Percentiles rank a stretch among this genome's conserved stretches.
phyloP scores from a whole-genome alignment of 2,888 invertebrate genomes.

The Hetaerina titia region DNA sequence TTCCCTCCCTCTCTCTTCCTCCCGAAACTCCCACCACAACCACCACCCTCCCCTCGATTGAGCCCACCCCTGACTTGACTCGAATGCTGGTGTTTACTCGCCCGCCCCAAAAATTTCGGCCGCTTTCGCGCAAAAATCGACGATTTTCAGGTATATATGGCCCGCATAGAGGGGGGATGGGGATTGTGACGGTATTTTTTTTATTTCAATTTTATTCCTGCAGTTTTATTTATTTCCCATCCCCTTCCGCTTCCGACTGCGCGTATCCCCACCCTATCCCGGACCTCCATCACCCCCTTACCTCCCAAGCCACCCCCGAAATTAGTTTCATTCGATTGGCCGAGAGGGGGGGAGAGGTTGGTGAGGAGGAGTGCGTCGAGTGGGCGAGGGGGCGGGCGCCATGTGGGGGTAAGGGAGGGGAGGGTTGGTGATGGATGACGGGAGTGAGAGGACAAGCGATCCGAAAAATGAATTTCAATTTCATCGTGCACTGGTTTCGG shows the following conservation, averaged over 20 bases:
- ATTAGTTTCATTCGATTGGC: slow-evolving; percentile 47
- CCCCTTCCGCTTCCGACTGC: not conserved
- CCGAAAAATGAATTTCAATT: slow-evolving; percentile 42
- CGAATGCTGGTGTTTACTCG: not conserved
- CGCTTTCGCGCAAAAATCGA: not conserved
- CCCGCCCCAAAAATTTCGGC: not conserved
- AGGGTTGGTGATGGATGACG: not conserved
- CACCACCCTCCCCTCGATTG: not conserved
- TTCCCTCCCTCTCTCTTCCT: not conserved
- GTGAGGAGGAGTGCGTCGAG: not conserved
- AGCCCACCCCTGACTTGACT: not conserved
- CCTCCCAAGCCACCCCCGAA: not conserved
- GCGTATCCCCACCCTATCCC: not conserved
- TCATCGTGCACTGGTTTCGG: slow-evolving; percentile 32
- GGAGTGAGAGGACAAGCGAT: slow-evolving; percentile 28
- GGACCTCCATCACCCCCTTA: not conserved
- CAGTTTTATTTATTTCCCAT: not conserved
- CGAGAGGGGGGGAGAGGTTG: not conserved
- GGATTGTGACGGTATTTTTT: not conserved
- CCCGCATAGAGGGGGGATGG: not conserved
- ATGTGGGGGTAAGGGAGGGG: not conserved
- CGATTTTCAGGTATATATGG: not conserved
- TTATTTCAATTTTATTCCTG: not conserved
- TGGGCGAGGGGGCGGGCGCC: not conserved
- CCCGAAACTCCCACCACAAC: not conserved